A percentile compares a stretch with the other conserved stretches of the same genome.
Conservation (phyloP, 2,113 vertebrate species). For the Myocastor coypus region DNA sequence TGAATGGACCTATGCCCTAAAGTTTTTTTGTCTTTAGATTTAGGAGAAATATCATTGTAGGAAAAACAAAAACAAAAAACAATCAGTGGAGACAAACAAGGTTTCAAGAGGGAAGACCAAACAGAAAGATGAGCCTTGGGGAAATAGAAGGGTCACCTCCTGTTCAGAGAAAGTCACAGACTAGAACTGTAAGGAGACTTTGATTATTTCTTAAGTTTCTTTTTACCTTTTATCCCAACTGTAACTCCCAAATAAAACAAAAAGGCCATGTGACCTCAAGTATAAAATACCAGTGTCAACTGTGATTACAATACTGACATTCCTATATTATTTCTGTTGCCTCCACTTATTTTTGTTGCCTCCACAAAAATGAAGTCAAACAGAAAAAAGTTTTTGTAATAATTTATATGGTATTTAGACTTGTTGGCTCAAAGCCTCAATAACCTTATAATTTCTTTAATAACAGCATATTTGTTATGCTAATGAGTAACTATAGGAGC, state of each 20-base stretch:
- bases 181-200: not conserved
- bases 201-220: not conserved
- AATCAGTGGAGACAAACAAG: not conserved
- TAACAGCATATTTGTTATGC: not conserved
- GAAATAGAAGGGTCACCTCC: slow-evolving; percentile 12
- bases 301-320: not conserved
- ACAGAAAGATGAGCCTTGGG: not conserved
- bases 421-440: not conserved
- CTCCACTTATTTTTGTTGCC: not conserved
- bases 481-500: not conserved
- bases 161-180: slow-evolving; percentile 10
- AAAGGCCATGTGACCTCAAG: not conserved
- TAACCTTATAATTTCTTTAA: not conserved
- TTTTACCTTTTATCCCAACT: not conserved
- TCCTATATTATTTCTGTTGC: not conserved
- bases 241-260: not conserved
- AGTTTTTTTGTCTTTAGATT: not conserved
- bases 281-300: not conserved
- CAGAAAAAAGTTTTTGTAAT: not conserved
- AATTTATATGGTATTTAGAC: not conserved
- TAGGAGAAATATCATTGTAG: not conserved
- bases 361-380: not conserved
- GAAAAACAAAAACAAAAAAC: not conserved
- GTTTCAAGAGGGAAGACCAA: not conserved
- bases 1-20: not conserved